Conservation (phyloP, 2,888 invertebrate species). For the Notodonta dromedarius region DNA sequence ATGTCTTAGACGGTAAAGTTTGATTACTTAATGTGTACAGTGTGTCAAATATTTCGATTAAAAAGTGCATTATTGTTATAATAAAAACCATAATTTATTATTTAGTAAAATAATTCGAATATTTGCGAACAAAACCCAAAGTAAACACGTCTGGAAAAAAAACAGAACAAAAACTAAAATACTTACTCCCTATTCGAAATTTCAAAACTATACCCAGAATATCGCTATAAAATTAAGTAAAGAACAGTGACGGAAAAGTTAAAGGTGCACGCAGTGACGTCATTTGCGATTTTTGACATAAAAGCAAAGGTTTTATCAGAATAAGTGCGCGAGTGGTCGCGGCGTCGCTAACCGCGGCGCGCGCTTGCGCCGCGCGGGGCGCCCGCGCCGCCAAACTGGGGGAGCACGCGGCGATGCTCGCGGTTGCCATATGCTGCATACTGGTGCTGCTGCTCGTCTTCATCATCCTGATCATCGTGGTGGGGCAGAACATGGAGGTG, state of each 20-base stretch:
- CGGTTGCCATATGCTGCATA: conserved; percentile 93
- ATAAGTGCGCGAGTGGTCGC: conserved; percentile 64
- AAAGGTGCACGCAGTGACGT: conserved; percentile 9
- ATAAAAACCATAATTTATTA: too few species aligned
- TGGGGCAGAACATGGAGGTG: conserved; percentile 89
- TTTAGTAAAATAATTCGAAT: too few species aligned
- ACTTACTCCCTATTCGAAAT: background rate
- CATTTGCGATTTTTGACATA: conserved; percentile 12
- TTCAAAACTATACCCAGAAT: background rate
- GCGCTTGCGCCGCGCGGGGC: conserved; percentile 63
- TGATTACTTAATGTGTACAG: conserved; percentile 17
- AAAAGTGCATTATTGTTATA: background rate
- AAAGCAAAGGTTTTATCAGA: conserved; percentile 31
- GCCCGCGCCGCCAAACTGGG: conserved; percentile 78
- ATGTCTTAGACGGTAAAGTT: conserved; percentile 24
- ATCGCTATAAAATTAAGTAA: background rate
- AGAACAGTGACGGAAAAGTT: conserved; percentile 3
- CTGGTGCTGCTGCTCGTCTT: conserved; percentile 91
- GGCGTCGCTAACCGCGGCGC: conserved; percentile 65
- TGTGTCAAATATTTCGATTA: conserved; percentile 14
- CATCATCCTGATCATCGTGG: conserved; percentile 92
- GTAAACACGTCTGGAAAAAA: too few species aligned
- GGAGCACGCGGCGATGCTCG: conserved; percentile 88
- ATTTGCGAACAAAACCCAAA: too few species aligned
- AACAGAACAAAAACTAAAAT: too few species aligned